Percentiles rank a stretch among this genome's conserved stretches.
Conservation (phyloP, 2,797 vertebrate genomes). For the Sebastes oblongus region DNA sequence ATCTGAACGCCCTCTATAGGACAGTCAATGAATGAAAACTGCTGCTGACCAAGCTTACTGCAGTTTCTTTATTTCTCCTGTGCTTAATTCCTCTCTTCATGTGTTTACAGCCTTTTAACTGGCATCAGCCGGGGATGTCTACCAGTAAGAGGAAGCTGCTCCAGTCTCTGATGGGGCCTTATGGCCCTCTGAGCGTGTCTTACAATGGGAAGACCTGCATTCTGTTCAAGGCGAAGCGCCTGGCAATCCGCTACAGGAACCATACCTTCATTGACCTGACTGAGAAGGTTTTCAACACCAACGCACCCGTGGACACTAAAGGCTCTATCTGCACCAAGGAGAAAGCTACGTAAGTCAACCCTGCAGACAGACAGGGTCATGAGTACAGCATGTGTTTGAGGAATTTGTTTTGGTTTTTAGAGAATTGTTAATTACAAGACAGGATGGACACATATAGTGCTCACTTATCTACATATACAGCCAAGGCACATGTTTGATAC, state of each 20-base stretch:
- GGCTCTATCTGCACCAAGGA: slow-evolving; percentile 92
- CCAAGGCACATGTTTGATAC: not conserved
- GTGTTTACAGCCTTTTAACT: slow-evolving; percentile 79
- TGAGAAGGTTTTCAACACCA: slow-evolving; percentile 86
- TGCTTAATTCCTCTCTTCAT: slow-evolving; percentile 6
- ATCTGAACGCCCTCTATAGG: slow-evolving; percentile 30
- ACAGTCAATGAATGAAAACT: slow-evolving; percentile 30
- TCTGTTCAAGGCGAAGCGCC: slow-evolving; percentile 93
- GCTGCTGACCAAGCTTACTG: not conserved
- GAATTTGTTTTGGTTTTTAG: not conserved
- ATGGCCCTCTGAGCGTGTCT: slow-evolving; percentile 87
- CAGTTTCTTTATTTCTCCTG: slow-evolving; percentile 1
- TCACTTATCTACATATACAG: not conserved
- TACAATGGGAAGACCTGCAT: slow-evolving; percentile 90
- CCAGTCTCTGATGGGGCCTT: slow-evolving; percentile 81
- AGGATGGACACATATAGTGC: not conserved
- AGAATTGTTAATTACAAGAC: not conserved
- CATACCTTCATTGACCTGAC: slow-evolving; percentile 92
- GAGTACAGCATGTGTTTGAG: not conserved
- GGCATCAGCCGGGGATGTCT: slow-evolving; percentile 80
- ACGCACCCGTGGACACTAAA: slow-evolving; percentile 85
- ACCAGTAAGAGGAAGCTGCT: slow-evolving; percentile 82
- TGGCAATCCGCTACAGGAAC: slow-evolving; percentile 91
- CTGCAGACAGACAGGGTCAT: not conserved
- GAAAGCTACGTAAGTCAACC: slow-evolving; percentile 86